Evolutionary conservation across 2,113 vertebrate genomes (phyloP).

Genomic region (Corythaixoides concolor): DNA sequence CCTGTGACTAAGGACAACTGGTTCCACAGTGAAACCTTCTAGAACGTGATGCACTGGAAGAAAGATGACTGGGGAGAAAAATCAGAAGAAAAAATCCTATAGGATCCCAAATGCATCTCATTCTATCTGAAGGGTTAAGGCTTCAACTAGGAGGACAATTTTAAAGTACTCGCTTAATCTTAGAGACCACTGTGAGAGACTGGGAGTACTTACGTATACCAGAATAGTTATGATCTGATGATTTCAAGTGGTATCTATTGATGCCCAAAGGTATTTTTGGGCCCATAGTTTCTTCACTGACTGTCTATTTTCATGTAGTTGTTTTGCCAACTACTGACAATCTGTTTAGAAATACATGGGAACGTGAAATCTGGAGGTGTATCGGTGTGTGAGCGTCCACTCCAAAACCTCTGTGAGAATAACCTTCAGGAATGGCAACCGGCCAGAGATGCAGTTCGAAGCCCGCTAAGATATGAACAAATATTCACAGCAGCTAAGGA

Average conservation of each 20-base stretch:
- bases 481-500: conserved; percentile 14
- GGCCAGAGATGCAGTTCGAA: neutral
- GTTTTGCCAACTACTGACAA: conserved; percentile 31
- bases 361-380: conserved; percentile 7
- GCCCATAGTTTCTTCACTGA: neutral
- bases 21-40: neutral
- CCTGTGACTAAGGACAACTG: neutral
- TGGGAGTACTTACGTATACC: neutral
- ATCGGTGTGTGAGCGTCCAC: neutral
- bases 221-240: conserved; percentile 27
- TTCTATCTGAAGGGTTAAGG: neutral
- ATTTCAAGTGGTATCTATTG: conserved; percentile 40
- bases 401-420: conserved; percentile 36
- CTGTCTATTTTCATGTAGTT: conserved; percentile 6
- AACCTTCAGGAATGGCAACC: conserved; percentile 1
- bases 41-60: neutral
- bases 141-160: neutral
- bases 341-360: conserved; percentile 12
- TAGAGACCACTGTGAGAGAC: conserved; percentile 28
- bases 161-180: neutral
- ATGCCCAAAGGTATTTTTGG: conserved; percentile 40
- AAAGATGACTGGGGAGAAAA: neutral
- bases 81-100: neutral
- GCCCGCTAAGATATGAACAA: conserved; percentile 17
- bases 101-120: neutral